phyloP scores from a whole-genome alignment of 2,113 vertebrate species.

The Xiphophorus maculatus region DNA sequence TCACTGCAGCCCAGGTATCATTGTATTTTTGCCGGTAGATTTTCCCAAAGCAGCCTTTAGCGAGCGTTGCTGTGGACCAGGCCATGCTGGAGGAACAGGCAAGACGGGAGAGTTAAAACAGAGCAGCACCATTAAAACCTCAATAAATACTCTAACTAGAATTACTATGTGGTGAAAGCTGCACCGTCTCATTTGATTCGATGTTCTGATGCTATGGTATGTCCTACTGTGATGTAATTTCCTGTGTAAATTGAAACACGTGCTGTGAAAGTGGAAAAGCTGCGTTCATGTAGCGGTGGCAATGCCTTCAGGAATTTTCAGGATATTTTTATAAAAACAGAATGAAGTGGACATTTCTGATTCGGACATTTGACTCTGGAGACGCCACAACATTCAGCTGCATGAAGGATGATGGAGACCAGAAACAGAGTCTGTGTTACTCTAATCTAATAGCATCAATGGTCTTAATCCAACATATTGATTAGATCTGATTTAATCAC shows the following conservation, averaged over 20 bases:
- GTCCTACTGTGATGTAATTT: not conserved
- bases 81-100: constrained; percentile 62
- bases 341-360: too few relatives aligned
- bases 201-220: not conserved
- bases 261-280: not conserved
- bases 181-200: not conserved
- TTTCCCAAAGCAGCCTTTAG: constrained; percentile 77
- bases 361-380: too few relatives aligned
- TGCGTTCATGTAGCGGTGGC: not conserved
- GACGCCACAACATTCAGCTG: too few relatives aligned
- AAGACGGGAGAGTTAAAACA: not conserved
- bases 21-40: constrained; percentile 75
- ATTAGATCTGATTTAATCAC: too few relatives aligned
- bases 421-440: too few relatives aligned
- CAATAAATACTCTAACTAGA: not conserved
- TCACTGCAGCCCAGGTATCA: constrained; percentile 77
- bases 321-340: too few relatives aligned
- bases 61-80: constrained; percentile 70
- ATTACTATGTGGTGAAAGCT: not conserved
- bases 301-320: not conserved
- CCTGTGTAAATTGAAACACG: not conserved
- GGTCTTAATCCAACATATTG: too few relatives aligned
- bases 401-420: too few relatives aligned
- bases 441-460: too few relatives aligned
- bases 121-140: not conserved